phyloP scores from a whole-genome alignment of 2,113 vertebrate species.

The Dendrocopos noguchii region DNA sequence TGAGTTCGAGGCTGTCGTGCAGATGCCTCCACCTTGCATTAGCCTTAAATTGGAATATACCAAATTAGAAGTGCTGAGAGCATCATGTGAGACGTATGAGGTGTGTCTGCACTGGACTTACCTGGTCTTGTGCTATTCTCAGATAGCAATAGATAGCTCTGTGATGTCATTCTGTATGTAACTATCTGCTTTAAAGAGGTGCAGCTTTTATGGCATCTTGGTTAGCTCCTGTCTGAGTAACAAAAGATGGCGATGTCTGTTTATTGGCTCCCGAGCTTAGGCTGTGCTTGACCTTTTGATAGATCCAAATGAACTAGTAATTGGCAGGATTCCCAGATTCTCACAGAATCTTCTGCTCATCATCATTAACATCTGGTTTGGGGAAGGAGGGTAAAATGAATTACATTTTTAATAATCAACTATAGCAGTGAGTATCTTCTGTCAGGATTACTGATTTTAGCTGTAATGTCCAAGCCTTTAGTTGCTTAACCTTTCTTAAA shows the following conservation, averaged over 20 bases:
- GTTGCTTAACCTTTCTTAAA: not conserved
- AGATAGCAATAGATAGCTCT: not conserved
- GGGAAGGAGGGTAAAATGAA: not conserved
- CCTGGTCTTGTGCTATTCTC: not conserved
- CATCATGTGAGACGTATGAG: not conserved
- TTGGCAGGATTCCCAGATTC: not conserved
- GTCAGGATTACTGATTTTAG: not conserved
- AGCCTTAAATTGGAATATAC: rapidly evolving
- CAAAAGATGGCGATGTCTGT: not conserved
- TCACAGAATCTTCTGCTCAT: not conserved
- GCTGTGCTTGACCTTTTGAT: not conserved
- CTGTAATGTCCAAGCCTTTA: not conserved
- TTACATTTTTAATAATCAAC: not conserved
- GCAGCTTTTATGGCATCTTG: not conserved
- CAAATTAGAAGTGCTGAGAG: not conserved
- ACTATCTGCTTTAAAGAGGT: not conserved
- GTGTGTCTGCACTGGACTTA: not conserved
- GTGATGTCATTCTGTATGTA: not conserved
- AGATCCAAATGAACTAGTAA: not conserved
- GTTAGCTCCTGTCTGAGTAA: not conserved
- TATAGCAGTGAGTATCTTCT: not conserved
- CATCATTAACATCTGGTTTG: not conserved
- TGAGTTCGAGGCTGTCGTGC: not conserved
- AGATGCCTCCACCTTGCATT: not conserved
- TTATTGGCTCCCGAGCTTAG: not conserved